Evolutionary conservation across 2,113 vertebrate species (phyloP), one percentile per base, ranked within the genome.

Genomic region (Pseudorhombus dupliciocellatus): DNA sequence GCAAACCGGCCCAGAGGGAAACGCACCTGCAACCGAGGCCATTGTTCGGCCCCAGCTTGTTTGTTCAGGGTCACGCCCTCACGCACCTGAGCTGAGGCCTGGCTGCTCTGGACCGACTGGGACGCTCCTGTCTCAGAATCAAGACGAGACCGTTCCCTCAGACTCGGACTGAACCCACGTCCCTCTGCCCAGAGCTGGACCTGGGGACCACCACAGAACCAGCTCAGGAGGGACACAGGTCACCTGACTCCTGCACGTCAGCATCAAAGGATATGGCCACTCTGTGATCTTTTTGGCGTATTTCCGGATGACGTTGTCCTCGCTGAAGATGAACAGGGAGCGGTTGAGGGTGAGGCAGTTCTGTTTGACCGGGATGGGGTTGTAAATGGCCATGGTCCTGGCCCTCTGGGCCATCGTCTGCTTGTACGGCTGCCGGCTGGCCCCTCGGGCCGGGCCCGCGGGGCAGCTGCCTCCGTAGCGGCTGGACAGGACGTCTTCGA

Each of bases 211-310:
- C n/a, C n/a, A n/a, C n/a, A n/a, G n/a, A n/a, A n/a, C n/a, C n/a
- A n/a, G n/a, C n/a, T n/a, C n/a, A n/a, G n/a, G n/a, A n/a, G n/a
- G n/a, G n/a, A n/a, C n/a, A n/a, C n/a, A n/a, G n/a, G n/a, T n/a
- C n/a, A n/a, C n/a, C n/a, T n/a, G n/a, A n/a, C n/a, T n/a, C 5
- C 26, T 28, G 5, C 20, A 5, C 9, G 50, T 22, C 50, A 15
- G 22, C 6, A 0, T 14, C 4, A 2, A 61, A 61, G 96, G 96
- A 98, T 98, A 98, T 98, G 97, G 97, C 96, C 97, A 98, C 93
- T 98, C 97, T 89, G 96, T 98, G 95, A 98, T 98, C 94, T 96
- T 97, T 94, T 98, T 98, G 94, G 96, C 97, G 93, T 98, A 98
- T 95, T 98, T 98, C 88, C 97, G 96, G 84, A 99, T 96, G 92